These are phyloP conservation scores for Pavo muticus DNA, from an alignment of 2,113 vertebrate species.

Conservation along the genomic window DNA sequence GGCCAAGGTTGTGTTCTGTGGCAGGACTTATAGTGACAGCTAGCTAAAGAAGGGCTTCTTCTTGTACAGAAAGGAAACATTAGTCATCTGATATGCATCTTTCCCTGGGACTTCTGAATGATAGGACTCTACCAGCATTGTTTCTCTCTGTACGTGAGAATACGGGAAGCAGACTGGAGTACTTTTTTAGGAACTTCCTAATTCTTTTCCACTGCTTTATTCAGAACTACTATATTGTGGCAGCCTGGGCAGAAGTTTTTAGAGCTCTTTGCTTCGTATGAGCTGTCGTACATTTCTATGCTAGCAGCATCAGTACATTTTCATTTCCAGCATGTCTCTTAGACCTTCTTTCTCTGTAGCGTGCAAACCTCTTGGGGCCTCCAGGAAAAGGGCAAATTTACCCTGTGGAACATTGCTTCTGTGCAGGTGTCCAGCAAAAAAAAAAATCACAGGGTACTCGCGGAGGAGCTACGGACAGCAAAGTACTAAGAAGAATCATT, in stretches of 20 bases:
- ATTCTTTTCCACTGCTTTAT: not conserved
- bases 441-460: not conserved
- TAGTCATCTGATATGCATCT: not conserved
- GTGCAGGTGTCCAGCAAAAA: not conserved
- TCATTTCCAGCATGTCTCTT: rapidly evolving
- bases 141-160: not conserved
- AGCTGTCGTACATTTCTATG: not conserved
- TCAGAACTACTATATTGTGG: rapidly evolving
- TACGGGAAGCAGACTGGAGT: not conserved
- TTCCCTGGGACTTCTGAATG: rapidly evolving
- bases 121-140: not conserved
- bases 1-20: not conserved
- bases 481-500: not conserved
- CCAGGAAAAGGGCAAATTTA: not conserved
- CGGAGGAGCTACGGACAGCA: not conserved
- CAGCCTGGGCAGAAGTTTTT: not conserved
- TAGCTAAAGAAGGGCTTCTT: not conserved
- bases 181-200: not conserved
- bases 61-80: not conserved
- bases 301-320: rapidly evolving
- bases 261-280: not conserved
- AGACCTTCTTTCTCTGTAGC: not conserved
- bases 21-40: not conserved
- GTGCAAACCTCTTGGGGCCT: not conserved
- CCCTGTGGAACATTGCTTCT: not conserved